phyloP scores from a whole-genome alignment of 2,888 invertebrate genomes.

The Tachina lurida region DNA sequence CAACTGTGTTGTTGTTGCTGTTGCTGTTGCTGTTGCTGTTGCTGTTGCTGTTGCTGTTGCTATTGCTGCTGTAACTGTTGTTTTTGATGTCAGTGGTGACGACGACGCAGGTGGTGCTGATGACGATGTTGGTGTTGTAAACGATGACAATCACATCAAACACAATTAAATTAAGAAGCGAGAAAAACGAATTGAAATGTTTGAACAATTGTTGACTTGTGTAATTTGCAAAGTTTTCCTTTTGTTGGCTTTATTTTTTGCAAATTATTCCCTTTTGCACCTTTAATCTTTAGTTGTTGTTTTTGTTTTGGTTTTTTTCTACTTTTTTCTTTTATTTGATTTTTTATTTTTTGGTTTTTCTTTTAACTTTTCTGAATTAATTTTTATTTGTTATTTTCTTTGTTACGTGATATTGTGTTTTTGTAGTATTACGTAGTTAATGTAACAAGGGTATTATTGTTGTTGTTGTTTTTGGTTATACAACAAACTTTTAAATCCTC shows the following conservation, averaged over 20 bases:
- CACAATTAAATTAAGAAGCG: conserved; percentile 52
- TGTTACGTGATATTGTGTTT: conserved; percentile 20
- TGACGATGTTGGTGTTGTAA: conserved; percentile 45
- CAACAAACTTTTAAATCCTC: conserved; percentile 19
- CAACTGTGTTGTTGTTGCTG: conserved; percentile 14
- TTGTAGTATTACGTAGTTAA: conserved; percentile 35
- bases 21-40: not conserved
- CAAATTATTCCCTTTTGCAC: conserved; percentile 65
- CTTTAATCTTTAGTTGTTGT: conserved; percentile 42
- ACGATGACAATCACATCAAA: conserved; percentile 60
- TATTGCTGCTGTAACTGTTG: conserved; percentile 38
- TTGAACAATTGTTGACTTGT: conserved; percentile 10
- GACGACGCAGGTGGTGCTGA: conserved; percentile 16
- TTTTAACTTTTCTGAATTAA: not conserved
- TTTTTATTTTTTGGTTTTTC: conserved; percentile 20
- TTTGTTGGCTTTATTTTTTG: conserved; percentile 42
- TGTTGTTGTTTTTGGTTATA: conserved; percentile 30
- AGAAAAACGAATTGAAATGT: conserved; percentile 2
- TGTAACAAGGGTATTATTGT: conserved; percentile 25
- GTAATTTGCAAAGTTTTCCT: conserved; percentile 44
- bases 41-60: conserved; percentile 42
- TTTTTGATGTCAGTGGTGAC: not conserved
- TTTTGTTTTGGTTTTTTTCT: conserved; percentile 31
- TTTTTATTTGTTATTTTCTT: conserved; percentile 5
- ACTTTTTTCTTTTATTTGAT: conserved; percentile 14